Percentiles rank a stretch among this genome's conserved stretches.
phyloP scores from a whole-genome alignment of 2,113 vertebrate species.

The Kryptolebias marmoratus region DNA sequence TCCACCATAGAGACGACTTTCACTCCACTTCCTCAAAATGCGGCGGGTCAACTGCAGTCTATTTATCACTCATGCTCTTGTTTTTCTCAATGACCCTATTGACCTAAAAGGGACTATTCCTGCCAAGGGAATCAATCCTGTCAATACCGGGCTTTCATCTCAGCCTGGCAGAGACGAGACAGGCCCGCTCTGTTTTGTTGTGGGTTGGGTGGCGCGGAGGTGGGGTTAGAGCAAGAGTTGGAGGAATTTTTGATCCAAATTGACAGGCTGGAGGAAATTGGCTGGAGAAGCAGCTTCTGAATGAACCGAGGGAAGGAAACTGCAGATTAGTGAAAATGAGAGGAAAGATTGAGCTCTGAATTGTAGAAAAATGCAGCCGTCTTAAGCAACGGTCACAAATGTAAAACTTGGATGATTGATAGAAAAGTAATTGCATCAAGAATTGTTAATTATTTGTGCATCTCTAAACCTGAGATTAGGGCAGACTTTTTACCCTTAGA shows the following conservation, averaged over 20 bases:
- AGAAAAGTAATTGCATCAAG: slow-evolving; percentile 38
- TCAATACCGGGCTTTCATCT: slow-evolving; percentile 77
- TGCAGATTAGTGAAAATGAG: slow-evolving; percentile 24
- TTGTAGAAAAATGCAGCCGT: background rate
- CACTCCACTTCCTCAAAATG: slow-evolving; percentile 68
- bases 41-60: slow-evolving; percentile 36
- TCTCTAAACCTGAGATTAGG: slow-evolving; percentile 44
- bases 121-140: slow-evolving; percentile 42
- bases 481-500: slow-evolving; percentile 35
- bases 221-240: slow-evolving; percentile 35
- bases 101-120: slow-evolving; percentile 58
- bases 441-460: slow-evolving; percentile 35
- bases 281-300: slow-evolving; percentile 9
- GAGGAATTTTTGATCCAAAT: slow-evolving; percentile 63
- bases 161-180: slow-evolving; percentile 34
- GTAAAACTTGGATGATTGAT: slow-evolving; percentile 32
- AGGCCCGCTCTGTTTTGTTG: slow-evolving; percentile 54
- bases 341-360: slow-evolving; percentile 14
- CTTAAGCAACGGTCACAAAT: slow-evolving; percentile 12
- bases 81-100: slow-evolving; percentile 59
- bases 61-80: slow-evolving; percentile 50
- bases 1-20: slow-evolving; percentile 66
- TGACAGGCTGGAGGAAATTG: slow-evolving; percentile 53
- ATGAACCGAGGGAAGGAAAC: slow-evolving; percentile 20
- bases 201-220: slow-evolving; percentile 47